Conservation (phyloP, 2,797 vertebrate genomes). For the Pristis pectinata region DNA sequence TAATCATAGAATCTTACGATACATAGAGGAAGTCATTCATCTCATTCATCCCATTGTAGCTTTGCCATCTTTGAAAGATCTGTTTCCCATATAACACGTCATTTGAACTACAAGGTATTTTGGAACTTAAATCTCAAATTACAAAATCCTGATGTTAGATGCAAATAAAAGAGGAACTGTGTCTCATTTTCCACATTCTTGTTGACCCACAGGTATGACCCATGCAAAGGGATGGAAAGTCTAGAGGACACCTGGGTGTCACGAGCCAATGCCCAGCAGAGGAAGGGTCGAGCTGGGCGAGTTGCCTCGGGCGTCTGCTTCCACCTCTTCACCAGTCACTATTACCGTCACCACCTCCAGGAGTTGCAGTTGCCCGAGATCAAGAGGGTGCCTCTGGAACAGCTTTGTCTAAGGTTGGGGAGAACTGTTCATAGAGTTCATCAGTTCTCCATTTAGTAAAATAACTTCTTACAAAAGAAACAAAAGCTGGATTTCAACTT, state of each 20-base stretch:
- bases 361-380: conserved; percentile 91
- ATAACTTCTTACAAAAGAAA: neutral
- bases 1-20: neutral
- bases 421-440: neutral
- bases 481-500: neutral
- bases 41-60: neutral
- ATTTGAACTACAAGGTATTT: neutral
- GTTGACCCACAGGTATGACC: conserved; percentile 70
- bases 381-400: conserved; percentile 87
- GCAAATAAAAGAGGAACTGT: neutral
- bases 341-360: conserved; percentile 78
- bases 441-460: neutral
- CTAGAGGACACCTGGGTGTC: conserved; percentile 92
- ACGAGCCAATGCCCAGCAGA: conserved; percentile 84
- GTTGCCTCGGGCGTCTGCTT: conserved; percentile 91
- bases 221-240: conserved; percentile 94
- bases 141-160: neutral
- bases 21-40: neutral
- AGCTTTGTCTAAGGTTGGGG: conserved; percentile 83
- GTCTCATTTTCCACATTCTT: neutral
- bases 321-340: conserved; percentile 92
- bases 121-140: no score
- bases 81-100: neutral
- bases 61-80: neutral
- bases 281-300: conserved; percentile 86